Conservation (phyloP, 2,797 vertebrate species). For the Fundulus diaphanus region DNA sequence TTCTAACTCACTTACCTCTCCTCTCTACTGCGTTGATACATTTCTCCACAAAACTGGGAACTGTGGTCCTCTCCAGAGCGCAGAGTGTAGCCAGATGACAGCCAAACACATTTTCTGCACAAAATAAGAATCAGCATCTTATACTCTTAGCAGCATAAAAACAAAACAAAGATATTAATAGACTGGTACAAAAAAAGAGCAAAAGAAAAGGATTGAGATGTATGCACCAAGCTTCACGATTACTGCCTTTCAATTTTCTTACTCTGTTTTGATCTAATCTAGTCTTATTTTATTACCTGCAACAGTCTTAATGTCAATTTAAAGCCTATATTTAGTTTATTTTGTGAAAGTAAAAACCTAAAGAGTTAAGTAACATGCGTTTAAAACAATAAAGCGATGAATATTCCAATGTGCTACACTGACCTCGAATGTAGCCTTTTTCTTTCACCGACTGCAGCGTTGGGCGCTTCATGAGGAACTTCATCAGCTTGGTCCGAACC, state of each 20-base stretch:
- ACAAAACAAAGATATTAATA: neutral
- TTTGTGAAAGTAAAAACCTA: neutral
- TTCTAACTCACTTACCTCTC: constrained; percentile 78
- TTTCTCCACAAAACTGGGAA: constrained; percentile 90
- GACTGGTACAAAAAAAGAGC: neutral
- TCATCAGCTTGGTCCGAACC: constrained; percentile 90
- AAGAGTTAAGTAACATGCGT: neutral
- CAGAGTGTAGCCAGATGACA: constrained; percentile 87
- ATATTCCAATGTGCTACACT: neutral
- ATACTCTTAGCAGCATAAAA: neutral
- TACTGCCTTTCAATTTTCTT: neutral
- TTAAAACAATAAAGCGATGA: neutral
- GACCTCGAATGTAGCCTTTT: constrained; percentile 89
- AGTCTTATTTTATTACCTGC: neutral
- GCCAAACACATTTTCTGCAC: constrained; percentile 92
- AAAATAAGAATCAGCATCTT: neutral
- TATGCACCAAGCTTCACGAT: fast-evolving
- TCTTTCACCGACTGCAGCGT: constrained; percentile 93
- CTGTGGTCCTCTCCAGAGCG: constrained; percentile 81
- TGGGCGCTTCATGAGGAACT: constrained; percentile 91
- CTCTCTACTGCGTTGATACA: constrained; percentile 88
- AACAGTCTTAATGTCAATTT: neutral
- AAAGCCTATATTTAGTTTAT: neutral
- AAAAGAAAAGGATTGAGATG: neutral
- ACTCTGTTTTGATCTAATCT: neutral